Evolutionary conservation across 1,140 invertebrate genomes (phyloP).

Genomic region (Dendroctonus ponderosae): DNA sequence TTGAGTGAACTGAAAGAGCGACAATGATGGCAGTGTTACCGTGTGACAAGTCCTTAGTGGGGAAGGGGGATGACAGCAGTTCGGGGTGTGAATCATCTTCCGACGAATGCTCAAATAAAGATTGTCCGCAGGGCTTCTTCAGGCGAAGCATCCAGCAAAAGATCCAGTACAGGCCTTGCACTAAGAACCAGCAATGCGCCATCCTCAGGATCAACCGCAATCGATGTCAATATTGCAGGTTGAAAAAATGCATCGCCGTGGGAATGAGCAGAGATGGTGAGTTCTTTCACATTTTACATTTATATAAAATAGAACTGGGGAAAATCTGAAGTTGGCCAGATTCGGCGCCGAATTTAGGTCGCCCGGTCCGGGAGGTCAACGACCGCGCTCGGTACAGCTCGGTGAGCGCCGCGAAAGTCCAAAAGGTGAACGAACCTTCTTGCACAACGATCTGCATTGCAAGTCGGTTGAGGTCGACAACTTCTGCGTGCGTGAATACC

Average conservation of each 20-base stretch:
- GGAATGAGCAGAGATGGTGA: constrained; percentile 98
- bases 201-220: constrained; percentile 96
- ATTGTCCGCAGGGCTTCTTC: constrained; percentile 78
- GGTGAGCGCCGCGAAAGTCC: constrained; percentile 47
- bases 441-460: constrained; percentile 43
- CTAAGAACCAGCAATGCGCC: constrained; percentile 96
- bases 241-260: constrained; percentile 97
- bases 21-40: constrained; percentile 49
- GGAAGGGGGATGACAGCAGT: constrained; percentile 35
- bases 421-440: constrained; percentile 46
- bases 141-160: constrained; percentile 94
- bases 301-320: background rate
- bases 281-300: constrained; percentile 43
- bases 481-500: constrained; percentile 32
- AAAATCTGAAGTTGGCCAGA: constrained; percentile 12
- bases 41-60: constrained; percentile 43
- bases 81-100: constrained; percentile 62
- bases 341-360: constrained; percentile 39
- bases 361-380: constrained; percentile 42
- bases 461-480: constrained; percentile 50
- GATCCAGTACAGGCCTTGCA: constrained; percentile 96
- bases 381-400: constrained; percentile 42
- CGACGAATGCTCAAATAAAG: constrained; percentile 54
- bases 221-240: constrained; percentile 93
- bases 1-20: constrained; percentile 19